These are phyloP conservation scores for Theodoxus fluviatilis DNA, from an alignment of 2,888 invertebrate species.

Conservation along the genomic window DNA sequence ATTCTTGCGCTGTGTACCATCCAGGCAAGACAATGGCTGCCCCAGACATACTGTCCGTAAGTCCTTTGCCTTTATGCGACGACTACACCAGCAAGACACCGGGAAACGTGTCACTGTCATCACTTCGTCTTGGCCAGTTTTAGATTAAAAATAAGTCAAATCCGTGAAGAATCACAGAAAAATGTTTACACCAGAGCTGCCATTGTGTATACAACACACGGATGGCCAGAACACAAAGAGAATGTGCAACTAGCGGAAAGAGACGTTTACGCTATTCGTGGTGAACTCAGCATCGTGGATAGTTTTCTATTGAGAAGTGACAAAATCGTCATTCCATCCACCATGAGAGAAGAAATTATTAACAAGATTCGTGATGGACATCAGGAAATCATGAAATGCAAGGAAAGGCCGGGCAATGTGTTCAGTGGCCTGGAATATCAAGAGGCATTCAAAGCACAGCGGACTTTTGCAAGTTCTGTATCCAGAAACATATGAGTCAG, in stretches of 20 bases:
- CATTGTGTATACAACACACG: background rate
- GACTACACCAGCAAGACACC: too few species aligned
- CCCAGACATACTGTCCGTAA: too few species aligned
- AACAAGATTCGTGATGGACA: conserved; percentile 1
- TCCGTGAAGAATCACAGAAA: too few species aligned
- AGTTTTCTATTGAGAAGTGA: background rate
- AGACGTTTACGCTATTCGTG: background rate
- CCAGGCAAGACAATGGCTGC: too few species aligned
- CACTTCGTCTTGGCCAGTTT: too few species aligned
- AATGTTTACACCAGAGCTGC: too few species aligned
- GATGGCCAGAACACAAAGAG: conserved; percentile 10
- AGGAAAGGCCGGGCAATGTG: background rate
- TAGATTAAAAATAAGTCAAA: too few species aligned
- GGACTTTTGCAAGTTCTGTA: too few species aligned
- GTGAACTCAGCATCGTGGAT: background rate
- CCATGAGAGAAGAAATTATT: background rate
- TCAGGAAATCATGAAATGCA: background rate
- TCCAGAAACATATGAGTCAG: too few species aligned
- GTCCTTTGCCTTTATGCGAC: too few species aligned
- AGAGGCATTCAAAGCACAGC: background rate
- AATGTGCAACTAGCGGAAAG: background rate
- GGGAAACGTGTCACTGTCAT: too few species aligned
- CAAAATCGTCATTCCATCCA: background rate
- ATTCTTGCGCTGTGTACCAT: too few species aligned
- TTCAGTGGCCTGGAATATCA: conserved; percentile 14